These are phyloP conservation scores for Xiphorhynchus elegans DNA, from an alignment of 2,113 vertebrate species.

Conservation along the genomic window DNA sequence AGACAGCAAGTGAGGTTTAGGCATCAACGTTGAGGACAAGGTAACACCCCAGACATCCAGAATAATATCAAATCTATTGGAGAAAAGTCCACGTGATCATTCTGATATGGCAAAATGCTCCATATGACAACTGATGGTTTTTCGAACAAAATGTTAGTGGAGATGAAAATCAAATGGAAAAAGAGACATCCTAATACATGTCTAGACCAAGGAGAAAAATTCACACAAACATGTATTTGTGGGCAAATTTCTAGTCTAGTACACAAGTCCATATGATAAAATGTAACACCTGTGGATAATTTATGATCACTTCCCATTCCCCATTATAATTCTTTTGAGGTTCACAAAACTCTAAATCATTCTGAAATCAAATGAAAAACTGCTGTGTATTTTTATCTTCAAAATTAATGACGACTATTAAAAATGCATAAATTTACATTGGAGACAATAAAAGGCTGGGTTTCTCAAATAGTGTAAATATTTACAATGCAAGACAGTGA, in stretches of 20 bases:
- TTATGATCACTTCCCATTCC: background rate
- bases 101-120: background rate
- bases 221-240: background rate
- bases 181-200: background rate
- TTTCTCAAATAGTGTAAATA: conserved; percentile 4
- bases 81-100: background rate
- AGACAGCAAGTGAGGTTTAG: background rate
- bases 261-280: background rate
- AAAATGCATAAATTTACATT: background rate
- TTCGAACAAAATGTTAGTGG: background rate
- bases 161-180: background rate
- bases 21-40: background rate
- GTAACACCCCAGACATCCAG: background rate
- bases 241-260: background rate
- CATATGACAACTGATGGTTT: background rate
- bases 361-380: background rate
- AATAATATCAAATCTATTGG: background rate
- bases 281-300: background rate
- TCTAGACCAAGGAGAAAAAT: background rate
- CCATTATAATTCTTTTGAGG: background rate
- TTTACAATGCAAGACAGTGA: background rate
- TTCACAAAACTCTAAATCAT: background rate
- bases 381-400: background rate
- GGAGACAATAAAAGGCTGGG: background rate
- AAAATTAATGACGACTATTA: background rate